Evolutionary conservation across 1,140 invertebrate genomes (phyloP), one percentile per base, ranked within the genome.

Genomic region (Caenorhabditis brenneri): DNA sequence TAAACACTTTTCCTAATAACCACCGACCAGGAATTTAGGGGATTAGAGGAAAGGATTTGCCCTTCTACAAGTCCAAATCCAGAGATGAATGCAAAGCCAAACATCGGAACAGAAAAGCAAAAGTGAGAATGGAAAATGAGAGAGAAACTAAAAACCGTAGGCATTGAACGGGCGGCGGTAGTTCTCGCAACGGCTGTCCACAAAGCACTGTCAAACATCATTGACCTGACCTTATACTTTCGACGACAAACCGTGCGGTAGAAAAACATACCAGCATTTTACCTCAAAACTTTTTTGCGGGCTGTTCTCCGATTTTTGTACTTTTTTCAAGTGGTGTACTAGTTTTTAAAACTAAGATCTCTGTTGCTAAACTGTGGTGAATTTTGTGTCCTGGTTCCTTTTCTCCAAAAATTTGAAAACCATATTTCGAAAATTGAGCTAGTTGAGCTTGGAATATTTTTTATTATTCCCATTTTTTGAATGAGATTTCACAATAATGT

Each of bases 161-260:
- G 22, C 53, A 55, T 12, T 9, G 53, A 55, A 55, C 53, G 53
- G 49, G 49, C 15, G 53, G 24, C 24, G 24, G 53, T 55, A 55
- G 24, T 55, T 55, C 22, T 55, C 53, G 53, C 53, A 55, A 55
- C 22, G 24, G 19, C 53, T n/a, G 58, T 65, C 58, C 31, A 33
- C 58, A 65, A 65, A 65, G 65, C 36, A 74, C 65, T 74, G 22
- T 33, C 65, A 74, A 74, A 74, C 65, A 74, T 74, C 65, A 74
- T 74, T 74, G 33, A 42, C 65, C 65, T 42, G 36, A 74, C 65
- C 65, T 74, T 31, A 31, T 19, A 58, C 29, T 58, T 65, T 65
- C 24, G 22, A 42, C 65, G 22, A 74, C 65, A 74, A 42, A 55
- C 49, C 22, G 24, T 22, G 6, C 22, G 5, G 51, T 55, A 22